Conservation (phyloP, 2,888 invertebrate genomes). For the Sinodicranocentrus sp. region DNA sequence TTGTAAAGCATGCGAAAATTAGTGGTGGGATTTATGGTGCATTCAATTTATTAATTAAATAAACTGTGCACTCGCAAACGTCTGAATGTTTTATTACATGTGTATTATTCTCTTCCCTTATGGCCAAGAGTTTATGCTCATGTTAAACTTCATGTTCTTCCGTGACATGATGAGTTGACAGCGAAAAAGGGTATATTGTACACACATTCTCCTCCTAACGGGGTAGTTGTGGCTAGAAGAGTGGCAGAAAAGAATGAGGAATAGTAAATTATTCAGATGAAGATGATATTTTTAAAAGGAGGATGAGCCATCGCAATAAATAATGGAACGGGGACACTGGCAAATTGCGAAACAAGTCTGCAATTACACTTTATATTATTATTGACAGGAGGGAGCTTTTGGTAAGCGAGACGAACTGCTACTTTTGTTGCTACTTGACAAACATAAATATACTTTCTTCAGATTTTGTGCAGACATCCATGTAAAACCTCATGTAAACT, state of each 20-base stretch:
- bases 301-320: slow-evolving; percentile 32
- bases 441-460: slow-evolving; percentile 14
- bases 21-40: slow-evolving; percentile 5
- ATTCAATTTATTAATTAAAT: slow-evolving; percentile 7
- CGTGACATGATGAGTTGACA: too few species aligned
- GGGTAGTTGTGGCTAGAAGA: too few species aligned
- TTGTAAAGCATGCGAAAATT: background rate
- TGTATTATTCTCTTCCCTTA: too few species aligned
- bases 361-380: slow-evolving; percentile 45
- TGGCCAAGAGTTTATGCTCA: too few species aligned
- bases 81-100: too few species aligned
- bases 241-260: too few species aligned
- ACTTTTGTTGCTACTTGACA: background rate
- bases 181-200: too few species aligned
- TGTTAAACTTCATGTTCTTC: too few species aligned
- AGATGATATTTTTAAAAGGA: slow-evolving; percentile 23
- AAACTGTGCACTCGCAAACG: too few species aligned
- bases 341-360: slow-evolving; percentile 49
- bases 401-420: too few species aligned
- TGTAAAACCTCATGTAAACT: background rate
- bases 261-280: slow-evolving; percentile 20
- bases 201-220: too few species aligned
- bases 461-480: slow-evolving; percentile 3
- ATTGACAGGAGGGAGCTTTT: slow-evolving; percentile 25
- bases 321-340: slow-evolving; percentile 38